A percentile compares a stretch with the other conserved stretches of the same genome.
Conservation (phyloP, 2,888 invertebrate genomes). For the Tholera decimalis region DNA sequence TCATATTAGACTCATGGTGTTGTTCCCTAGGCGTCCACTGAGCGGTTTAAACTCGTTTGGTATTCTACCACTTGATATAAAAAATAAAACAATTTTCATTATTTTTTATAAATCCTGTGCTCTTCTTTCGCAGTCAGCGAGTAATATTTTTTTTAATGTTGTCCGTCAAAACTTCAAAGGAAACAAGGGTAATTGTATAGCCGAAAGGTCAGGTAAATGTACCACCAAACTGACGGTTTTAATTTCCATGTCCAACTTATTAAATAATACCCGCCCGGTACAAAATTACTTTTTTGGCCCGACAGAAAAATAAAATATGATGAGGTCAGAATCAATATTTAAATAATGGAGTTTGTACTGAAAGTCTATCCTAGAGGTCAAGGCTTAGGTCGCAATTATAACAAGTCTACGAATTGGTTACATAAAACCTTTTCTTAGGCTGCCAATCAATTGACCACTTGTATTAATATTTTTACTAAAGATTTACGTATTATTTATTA, state of each 20-base stretch:
- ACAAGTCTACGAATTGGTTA: background rate
- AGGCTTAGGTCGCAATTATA: slow-evolving; percentile 4
- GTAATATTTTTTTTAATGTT: background rate
- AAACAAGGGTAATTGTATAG: background rate
- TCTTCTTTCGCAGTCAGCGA: background rate
- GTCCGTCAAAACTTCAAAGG: background rate
- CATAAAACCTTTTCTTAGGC: slow-evolving; percentile 18
- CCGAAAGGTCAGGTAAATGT: background rate
- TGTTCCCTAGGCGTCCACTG: too few relatives aligned
- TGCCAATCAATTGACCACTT: slow-evolving; percentile 2
- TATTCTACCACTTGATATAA: too few relatives aligned
- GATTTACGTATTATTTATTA: background rate
- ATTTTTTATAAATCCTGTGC: background rate
- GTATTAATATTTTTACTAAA: background rate
- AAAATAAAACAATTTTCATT: background rate
- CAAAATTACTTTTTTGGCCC: background rate
- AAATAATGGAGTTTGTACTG: slow-evolving; percentile 16
- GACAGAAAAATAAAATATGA: background rate
- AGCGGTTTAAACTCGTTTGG: too few relatives aligned
- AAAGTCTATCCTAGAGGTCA: background rate
- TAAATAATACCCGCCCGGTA: background rate
- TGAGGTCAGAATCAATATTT: slow-evolving; percentile 5
- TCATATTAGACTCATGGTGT: too few relatives aligned
- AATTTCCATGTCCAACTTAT: background rate
- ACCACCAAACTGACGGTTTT: background rate